Evolutionary conservation across 1,140 invertebrate genomes (phyloP).

Genomic region (Ceratina australensis): DNA sequence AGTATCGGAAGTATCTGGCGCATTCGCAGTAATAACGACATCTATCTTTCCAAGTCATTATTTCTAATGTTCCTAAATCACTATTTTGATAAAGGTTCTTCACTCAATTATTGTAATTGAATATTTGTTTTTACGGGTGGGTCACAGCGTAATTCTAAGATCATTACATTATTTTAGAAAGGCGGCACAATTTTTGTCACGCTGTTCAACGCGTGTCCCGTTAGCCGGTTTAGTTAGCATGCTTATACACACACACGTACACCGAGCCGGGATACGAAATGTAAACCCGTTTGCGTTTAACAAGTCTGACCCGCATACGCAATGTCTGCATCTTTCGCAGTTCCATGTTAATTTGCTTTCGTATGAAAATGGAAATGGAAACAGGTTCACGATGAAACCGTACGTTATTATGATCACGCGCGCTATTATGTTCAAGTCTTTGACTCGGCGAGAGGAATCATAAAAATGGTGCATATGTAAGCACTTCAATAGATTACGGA

Average conservation of each 20-base stretch:
- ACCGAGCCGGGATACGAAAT: slow-evolving; percentile 48
- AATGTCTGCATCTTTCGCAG: slow-evolving; percentile 21
- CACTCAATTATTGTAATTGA: too few species aligned
- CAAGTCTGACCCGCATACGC: slow-evolving; percentile 42
- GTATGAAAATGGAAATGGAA: background rate
- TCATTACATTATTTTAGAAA: slow-evolving; percentile 31
- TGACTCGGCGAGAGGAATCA: too few species aligned
- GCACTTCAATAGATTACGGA: too few species aligned
- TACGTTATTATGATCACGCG: background rate
- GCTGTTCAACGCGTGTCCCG: slow-evolving; percentile 38
- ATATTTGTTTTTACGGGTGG: too few species aligned
- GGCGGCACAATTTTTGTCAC: slow-evolving; percentile 51
- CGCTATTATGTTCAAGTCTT: too few species aligned
- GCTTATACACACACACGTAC: slow-evolving; percentile 1
- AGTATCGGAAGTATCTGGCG: too few species aligned
- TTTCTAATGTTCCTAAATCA: too few species aligned
- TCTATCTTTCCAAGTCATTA: too few species aligned
- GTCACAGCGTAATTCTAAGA: background rate
- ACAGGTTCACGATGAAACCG: slow-evolving; percentile 19
- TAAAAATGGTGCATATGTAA: too few species aligned
- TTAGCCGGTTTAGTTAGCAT: slow-evolving; percentile 48
- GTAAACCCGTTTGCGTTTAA: slow-evolving; percentile 52
- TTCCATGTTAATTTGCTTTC: slow-evolving; percentile 25
- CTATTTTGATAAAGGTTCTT: too few species aligned
- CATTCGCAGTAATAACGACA: too few species aligned